Conservation (phyloP, 2,797 vertebrate genomes). For the Lepus townsendii region DNA sequence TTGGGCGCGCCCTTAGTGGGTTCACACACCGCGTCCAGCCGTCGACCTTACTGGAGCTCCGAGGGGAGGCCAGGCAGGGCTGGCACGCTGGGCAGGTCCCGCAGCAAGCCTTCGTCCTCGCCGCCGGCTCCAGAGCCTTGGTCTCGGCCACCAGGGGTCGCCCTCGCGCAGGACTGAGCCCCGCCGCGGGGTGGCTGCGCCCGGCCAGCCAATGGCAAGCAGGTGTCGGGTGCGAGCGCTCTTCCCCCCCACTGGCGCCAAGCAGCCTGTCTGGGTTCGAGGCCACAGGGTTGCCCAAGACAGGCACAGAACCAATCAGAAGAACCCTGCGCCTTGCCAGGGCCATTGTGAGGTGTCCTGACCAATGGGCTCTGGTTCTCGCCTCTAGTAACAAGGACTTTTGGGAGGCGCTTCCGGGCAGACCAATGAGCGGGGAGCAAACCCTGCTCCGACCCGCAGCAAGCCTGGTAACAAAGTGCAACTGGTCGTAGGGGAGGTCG, state of each 20-base stretch:
- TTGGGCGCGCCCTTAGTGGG: neutral
- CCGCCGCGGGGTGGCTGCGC: neutral
- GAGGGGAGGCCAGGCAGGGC: no score
- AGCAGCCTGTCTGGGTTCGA: neutral
- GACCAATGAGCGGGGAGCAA: constrained; percentile 69
- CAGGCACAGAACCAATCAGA: constrained; percentile 51
- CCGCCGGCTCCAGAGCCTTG: neutral
- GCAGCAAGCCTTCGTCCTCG: neutral
- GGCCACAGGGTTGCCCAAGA: neutral
- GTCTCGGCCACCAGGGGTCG: neutral
- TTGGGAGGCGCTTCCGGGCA: neutral
- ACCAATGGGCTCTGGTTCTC: constrained; percentile 74
- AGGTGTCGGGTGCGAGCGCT: neutral
- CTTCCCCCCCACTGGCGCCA: neutral
- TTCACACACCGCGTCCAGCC: neutral
- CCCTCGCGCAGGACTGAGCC: neutral
- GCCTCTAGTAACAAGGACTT: constrained; percentile 37
- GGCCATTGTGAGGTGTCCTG: constrained; percentile 61
- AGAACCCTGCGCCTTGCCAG: neutral
- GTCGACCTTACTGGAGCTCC: constrained; percentile 5
- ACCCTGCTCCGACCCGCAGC: neutral
- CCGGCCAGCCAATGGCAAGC: constrained; percentile 46
- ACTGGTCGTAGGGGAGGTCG: neutral
- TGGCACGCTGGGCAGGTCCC: neutral
- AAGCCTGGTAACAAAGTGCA: neutral